A percentile compares a stretch with the other conserved stretches of the same genome.
phyloP scores from a whole-genome alignment of 35 echinoderm and acorn worm genomes.

The Chiridota heheva region DNA sequence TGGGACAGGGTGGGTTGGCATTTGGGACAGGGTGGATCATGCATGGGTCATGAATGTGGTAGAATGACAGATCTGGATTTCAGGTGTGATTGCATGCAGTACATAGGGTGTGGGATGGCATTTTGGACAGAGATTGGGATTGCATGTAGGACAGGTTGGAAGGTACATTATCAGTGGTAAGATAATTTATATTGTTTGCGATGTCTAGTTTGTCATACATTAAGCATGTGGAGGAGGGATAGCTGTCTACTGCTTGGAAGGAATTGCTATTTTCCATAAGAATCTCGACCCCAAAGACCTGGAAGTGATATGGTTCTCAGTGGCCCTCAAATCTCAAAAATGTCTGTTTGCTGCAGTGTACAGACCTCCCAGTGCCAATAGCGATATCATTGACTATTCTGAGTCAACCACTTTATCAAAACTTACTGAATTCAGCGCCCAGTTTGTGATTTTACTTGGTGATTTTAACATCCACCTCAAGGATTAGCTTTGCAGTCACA shows the following conservation, averaged over 20 bases:
- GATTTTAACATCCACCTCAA: constrained; percentile 73
- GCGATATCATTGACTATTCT: constrained; percentile 61
- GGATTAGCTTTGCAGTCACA: constrained; percentile 64
- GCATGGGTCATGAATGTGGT: too few relatives aligned
- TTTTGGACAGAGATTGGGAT: too few relatives aligned
- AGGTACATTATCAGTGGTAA: too few relatives aligned
- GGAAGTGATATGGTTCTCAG: constrained; percentile 61
- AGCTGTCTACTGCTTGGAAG: constrained; percentile 55
- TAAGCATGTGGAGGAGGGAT: constrained; percentile 69
- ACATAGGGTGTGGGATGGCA: too few relatives aligned
- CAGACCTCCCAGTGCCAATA: constrained; percentile 61
- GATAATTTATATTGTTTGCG: too few relatives aligned
- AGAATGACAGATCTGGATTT: too few relatives aligned
- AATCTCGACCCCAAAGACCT: constrained; percentile 25
- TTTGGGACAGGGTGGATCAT: too few relatives aligned
- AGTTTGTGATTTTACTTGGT: constrained; percentile 53
- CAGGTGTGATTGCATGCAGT: too few relatives aligned
- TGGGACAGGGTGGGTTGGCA: too few relatives aligned
- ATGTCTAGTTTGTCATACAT: too few relatives aligned
- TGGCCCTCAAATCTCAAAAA: constrained; percentile 48
- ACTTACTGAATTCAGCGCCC: constrained; percentile 35
- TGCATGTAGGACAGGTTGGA: too few relatives aligned
- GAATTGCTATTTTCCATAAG: constrained; percentile 54
- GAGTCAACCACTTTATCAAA: constrained; percentile 38
- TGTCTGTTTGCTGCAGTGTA: constrained; percentile 51